Conservation (phyloP, 1,140 invertebrate genomes). For the Drosophila miranda region DNA sequence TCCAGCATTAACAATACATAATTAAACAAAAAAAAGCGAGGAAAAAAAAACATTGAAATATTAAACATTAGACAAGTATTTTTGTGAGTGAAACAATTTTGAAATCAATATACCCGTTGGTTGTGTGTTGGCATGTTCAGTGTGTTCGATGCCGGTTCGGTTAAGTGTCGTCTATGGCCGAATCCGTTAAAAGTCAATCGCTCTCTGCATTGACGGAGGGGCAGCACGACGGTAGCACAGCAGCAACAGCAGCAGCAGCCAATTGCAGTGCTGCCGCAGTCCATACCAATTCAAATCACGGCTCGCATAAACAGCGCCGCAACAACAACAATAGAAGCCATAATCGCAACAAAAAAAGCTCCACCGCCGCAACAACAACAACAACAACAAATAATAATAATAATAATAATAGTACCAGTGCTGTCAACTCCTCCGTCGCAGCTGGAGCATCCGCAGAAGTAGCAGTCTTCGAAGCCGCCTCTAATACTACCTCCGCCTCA, state of each 20-base stretch:
- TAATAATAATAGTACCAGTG: constrained; percentile 2
- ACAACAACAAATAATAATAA: background rate
- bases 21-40: too few relatives aligned
- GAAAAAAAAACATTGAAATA: too few relatives aligned
- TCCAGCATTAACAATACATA: too few relatives aligned
- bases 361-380: constrained; percentile 14
- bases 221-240: constrained; percentile 74
- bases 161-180: constrained; percentile 83
- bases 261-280: constrained; percentile 9
- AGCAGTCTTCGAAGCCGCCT: background rate
- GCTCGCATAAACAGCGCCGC: constrained; percentile 21
- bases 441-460: constrained; percentile 9
- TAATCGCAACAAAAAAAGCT: constrained; percentile 18
- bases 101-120: constrained; percentile 53
- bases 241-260: constrained; percentile 18
- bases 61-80: too few relatives aligned
- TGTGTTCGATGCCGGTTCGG: constrained; percentile 81
- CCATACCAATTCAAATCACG: too few relatives aligned
- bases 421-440: constrained; percentile 43
- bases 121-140: constrained; percentile 79
- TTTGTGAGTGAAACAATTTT: constrained; percentile 20
- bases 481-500: constrained; percentile 1
- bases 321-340: constrained; percentile 31
- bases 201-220: constrained; percentile 83
- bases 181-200: constrained; percentile 82